Evolutionary conservation across 2,113 vertebrate species (phyloP).

Genomic region (Crotalus tigris): DNA sequence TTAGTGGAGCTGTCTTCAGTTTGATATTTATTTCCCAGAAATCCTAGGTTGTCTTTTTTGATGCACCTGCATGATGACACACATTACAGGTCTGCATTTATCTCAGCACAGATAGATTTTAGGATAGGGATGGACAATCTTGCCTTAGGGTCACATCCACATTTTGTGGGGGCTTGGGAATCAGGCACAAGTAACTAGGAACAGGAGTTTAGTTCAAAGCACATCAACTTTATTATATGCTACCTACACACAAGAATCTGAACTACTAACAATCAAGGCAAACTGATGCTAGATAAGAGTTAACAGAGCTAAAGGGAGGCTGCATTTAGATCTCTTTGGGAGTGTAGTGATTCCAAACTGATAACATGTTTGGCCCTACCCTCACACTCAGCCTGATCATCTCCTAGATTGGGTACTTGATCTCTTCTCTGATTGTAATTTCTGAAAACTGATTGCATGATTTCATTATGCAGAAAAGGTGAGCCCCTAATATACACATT

Average conservation of each 20-base stretch:
- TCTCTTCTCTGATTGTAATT: neutral
- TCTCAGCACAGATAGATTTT: neutral
- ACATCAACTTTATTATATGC: neutral
- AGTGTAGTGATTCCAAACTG: neutral
- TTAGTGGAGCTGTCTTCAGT: neutral
- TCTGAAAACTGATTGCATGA: neutral
- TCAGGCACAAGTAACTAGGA: neutral
- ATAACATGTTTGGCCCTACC: neutral
- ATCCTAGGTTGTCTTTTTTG: neutral
- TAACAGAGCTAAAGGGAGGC: no score
- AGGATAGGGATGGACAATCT: neutral
- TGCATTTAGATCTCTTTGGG: neutral
- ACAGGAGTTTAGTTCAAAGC: neutral
- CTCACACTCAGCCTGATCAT: neutral
- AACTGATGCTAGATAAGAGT: no score
- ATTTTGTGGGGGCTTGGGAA: neutral
- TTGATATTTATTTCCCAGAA: neutral
- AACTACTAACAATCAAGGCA: neutral
- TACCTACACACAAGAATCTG: neutral
- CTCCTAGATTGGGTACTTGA: neutral
- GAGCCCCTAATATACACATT: neutral
- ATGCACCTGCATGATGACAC: neutral
- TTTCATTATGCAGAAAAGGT: neutral
- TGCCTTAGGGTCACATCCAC: neutral
- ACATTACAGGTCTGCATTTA: neutral